A percentile compares a stretch with the other conserved stretches of the same genome.
Conservation (phyloP, 2,888 invertebrate genomes). For the Protophormia terraenovae region DNA sequence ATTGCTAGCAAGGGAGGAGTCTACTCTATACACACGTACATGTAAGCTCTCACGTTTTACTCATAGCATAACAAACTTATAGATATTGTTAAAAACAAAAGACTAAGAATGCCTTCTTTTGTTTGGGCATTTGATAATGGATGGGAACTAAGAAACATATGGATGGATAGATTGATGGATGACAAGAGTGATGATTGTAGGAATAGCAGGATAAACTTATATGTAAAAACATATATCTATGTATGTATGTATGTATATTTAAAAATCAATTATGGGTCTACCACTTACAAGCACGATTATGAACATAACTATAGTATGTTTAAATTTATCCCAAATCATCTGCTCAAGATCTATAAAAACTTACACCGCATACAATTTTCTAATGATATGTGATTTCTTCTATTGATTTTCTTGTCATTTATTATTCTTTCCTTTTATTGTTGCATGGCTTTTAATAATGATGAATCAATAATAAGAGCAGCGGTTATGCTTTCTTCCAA, state of each 20-base stretch:
- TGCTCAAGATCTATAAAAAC: neutral
- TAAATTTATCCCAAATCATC: too few relatives aligned
- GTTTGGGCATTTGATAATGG: conserved; percentile 39
- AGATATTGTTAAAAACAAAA: conserved; percentile 45
- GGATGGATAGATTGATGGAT: neutral
- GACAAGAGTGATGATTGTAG: neutral
- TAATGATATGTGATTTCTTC: conserved; percentile 6
- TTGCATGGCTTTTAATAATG: conserved; percentile 40
- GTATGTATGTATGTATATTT: neutral
- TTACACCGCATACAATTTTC: neutral
- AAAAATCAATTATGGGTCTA: neutral
- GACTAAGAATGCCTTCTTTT: conserved; percentile 11
- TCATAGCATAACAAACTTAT: neutral
- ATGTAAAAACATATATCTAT: neutral
- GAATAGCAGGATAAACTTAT: neutral
- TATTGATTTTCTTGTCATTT: conserved; percentile 50
- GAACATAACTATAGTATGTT: too few relatives aligned
- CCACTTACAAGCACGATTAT: neutral
- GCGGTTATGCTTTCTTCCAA: conserved; percentile 37
- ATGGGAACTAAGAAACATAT: neutral
- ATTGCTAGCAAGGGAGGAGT: conserved; percentile 73
- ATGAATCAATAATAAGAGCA: conserved; percentile 52
- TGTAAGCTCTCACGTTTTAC: conserved; percentile 55
- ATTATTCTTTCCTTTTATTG: conserved; percentile 27
- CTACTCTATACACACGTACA: conserved; percentile 67